Conservation (phyloP, 2,888 invertebrate genomes). For the Xestia ashworthii region DNA sequence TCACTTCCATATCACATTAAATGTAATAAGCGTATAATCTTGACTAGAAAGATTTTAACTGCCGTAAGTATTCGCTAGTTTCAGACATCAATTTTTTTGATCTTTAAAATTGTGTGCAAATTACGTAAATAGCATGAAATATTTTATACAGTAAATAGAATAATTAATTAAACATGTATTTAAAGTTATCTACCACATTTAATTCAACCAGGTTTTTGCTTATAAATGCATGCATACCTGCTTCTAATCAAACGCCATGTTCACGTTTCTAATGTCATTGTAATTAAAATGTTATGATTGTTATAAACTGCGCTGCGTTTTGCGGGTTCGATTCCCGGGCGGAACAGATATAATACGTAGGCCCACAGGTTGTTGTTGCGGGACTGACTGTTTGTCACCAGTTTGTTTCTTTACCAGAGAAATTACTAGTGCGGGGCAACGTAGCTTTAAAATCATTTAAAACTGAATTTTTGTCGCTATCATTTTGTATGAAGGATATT, state of each 20-base stretch:
- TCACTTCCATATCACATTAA: constrained; percentile 20
- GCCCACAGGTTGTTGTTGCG: background rate
- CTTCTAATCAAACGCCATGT: background rate
- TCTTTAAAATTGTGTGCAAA: background rate
- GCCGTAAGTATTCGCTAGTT: background rate
- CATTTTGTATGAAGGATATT: background rate
- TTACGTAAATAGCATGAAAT: background rate
- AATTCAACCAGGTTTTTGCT: background rate
- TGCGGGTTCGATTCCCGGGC: background rate
- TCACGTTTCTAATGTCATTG: background rate
- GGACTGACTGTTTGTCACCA: background rate
- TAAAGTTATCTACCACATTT: background rate
- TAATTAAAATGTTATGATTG: background rate
- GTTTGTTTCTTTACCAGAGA: too few relatives aligned
- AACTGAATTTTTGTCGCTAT: background rate
- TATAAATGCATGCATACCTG: background rate
- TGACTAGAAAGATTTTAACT: background rate
- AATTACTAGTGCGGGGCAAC: background rate
- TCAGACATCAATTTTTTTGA: background rate
- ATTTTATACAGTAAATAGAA: background rate
- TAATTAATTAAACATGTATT: background rate
- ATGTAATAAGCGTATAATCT: constrained; percentile 23
- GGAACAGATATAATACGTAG: background rate
- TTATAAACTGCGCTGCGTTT: background rate
- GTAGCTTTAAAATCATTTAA: background rate